phyloP scores from a whole-genome alignment of 2,888 invertebrate species.

The Tenthredo mesomela region DNA sequence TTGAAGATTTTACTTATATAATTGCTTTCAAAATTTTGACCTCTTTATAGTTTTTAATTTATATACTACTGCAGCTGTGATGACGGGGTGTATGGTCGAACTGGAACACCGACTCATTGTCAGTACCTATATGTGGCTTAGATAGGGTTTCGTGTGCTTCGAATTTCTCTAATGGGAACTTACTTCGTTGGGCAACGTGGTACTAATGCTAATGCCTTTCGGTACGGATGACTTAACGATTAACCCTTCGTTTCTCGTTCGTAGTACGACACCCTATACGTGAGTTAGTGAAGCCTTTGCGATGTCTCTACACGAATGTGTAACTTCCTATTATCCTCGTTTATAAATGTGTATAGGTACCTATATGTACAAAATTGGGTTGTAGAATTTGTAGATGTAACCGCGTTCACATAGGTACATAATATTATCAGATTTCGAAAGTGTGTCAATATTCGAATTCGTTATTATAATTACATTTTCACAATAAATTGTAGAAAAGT shows the following conservation, averaged over 20 bases:
- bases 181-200: constrained; percentile 21
- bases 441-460: constrained; percentile 27
- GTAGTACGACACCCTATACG: constrained; percentile 49
- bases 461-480: neutral
- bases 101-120: constrained; percentile 16
- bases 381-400: neutral
- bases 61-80: constrained; percentile 2
- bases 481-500: neutral
- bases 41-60: neutral
- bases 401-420: neutral
- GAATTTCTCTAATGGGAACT: constrained; percentile 38
- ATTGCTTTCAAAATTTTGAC: neutral
- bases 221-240: constrained; percentile 50
- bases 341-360: neutral
- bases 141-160: constrained; percentile 47
- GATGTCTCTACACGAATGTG: constrained; percentile 9
- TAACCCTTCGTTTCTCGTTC: constrained; percentile 27
- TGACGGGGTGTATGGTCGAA: constrained; percentile 2
- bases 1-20: neutral
- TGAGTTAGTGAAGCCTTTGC: constrained; percentile 38
- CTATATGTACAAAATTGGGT: neutral
- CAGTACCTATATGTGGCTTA: neutral
- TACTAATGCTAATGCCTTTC: constrained; percentile 42
- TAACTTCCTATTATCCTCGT: constrained; percentile 34
- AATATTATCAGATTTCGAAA: neutral